Evolutionary conservation across 2,888 invertebrate species (phyloP), one percentile per base, ranked within the genome.

Genomic region (Tryphoninae sp.): DNA sequence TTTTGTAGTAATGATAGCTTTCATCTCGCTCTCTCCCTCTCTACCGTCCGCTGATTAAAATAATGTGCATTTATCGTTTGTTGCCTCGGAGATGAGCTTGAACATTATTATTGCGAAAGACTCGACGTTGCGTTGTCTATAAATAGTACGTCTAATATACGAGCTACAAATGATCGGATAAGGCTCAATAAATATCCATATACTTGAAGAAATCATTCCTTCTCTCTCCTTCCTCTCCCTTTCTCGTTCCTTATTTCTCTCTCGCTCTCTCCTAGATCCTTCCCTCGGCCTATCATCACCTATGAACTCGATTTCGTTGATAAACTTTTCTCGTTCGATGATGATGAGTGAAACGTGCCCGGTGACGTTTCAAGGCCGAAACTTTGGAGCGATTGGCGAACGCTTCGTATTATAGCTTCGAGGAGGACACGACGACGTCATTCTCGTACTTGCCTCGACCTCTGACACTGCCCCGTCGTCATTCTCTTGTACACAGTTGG

Each of bases 371-470:
- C 80, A 80, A 80, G 80, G 81, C 58, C 74, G 68, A 33, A 26
- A 68, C 45, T 49, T 62, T 76, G 61, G 26, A 26, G 51, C 45
- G 55, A 71, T 71, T 59, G 23, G 55, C 64, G 64, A 64, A 64
- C 64, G 45, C 22, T 23, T 23, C 59, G 23, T 59, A 59, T 23
- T 59, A 59, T 23, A 59, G 22, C 68, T 40, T 9, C 16, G 16
- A 53, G 23, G 33, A 51, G 26, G 76, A 62, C 78, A 75, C 58
- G 67, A 59, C 72, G 78, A 74, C 78, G 74, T 80, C 64, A 80
- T 77, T 64, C 68, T 61, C 67, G 67, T 69, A 65, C 68, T 84
- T 71, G 72, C 85, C 85, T 84, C 84, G 85, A 85, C 83, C 85
- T 82, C 71, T 81, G 84, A 84, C 82, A 73, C 78, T 62, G 64